phyloP scores from a whole-genome alignment of 23 tunicate genomes.

The Halocynthia aurantium region DNA sequence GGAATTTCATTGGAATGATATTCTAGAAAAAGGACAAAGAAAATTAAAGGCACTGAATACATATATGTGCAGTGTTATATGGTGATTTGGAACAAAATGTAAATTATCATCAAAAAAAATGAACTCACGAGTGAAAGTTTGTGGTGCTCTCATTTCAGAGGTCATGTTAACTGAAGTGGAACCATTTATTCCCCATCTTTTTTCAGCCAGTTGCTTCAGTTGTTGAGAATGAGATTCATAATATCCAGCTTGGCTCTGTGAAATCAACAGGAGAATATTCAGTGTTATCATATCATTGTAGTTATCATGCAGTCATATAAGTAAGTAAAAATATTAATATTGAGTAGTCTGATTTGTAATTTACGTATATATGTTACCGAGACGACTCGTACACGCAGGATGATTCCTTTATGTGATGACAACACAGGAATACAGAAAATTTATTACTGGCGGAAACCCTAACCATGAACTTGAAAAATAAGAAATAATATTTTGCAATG shows the following conservation, averaged over 20 bases:
- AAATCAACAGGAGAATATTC: not conserved
- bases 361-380: too few relatives aligned
- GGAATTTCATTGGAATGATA: constrained; percentile 11
- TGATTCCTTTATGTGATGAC: too few relatives aligned
- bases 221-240: constrained; percentile 17
- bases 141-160: constrained; percentile 9
- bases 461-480: too few relatives aligned
- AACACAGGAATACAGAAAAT: too few relatives aligned
- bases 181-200: not conserved
- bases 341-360: too few relatives aligned
- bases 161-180: constrained; percentile 10
- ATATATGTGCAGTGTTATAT: not conserved
- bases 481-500: too few relatives aligned
- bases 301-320: too few relatives aligned
- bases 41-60: not conserved
- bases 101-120: too few relatives aligned
- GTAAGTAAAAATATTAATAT: too few relatives aligned
- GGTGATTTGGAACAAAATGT: not conserved
- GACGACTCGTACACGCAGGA: too few relatives aligned
- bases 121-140: not conserved
- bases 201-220: constrained; percentile 14
- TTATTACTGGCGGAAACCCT: too few relatives aligned
- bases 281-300: too few relatives aligned
- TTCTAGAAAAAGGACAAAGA: constrained; percentile 3
- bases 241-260: not conserved